Evolutionary conservation across 2,888 invertebrate species (phyloP), one percentile per base, ranked within the genome.

Genomic region (Tinea trinotella): DNA sequence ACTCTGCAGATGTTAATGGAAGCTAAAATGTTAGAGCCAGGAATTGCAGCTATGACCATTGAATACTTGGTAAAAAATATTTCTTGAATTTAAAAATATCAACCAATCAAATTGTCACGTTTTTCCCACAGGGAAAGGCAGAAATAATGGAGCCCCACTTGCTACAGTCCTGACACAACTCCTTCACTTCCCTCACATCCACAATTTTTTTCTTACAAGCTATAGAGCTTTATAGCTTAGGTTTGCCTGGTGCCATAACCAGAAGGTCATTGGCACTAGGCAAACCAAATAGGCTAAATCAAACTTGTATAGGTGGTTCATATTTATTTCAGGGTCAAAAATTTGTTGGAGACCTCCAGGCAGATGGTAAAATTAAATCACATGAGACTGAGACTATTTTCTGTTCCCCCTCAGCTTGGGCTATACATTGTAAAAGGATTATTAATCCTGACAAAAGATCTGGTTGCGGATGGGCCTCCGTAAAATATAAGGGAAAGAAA

Each of bases 401-500:
- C 72, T 91, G 93, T 58, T 95, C 96, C 1, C 96, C 96, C 1
- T 95, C 95, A 63, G 95, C 96, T 1, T 97, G 96, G 96, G 96
- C 96, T 0, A 93, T 95, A 71, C 93, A 95, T 68, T 96, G 96
- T 68, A 96, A 96, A 71, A 89, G 94, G 60, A 93, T 95, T 56
- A 94, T 96, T 53, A 96, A 96, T 76, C 96, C 96, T 0, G 93
- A 94, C 59, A 96, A 96, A 74, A 93, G 95, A 66, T 95, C 95
- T 35, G 96, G 96, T 1, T 96, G 96, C 81, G 96, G 96, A 1
- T 96, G 97, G 96, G 95, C 95, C 1, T 95, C 95, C 1, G 95
- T 95, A 30, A 92, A 94, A 66, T 96, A 96, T 66, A 92, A 90
- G 69, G 95, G 95, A 1, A 93, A 92, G 67, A 96, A 96, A 74